Percentiles rank a stretch among this genome's conserved stretches.
These are phyloP conservation scores for Sarcophaga subvicina DNA, from an alignment of 2,888 invertebrate genomes.

Conservation along the genomic window DNA sequence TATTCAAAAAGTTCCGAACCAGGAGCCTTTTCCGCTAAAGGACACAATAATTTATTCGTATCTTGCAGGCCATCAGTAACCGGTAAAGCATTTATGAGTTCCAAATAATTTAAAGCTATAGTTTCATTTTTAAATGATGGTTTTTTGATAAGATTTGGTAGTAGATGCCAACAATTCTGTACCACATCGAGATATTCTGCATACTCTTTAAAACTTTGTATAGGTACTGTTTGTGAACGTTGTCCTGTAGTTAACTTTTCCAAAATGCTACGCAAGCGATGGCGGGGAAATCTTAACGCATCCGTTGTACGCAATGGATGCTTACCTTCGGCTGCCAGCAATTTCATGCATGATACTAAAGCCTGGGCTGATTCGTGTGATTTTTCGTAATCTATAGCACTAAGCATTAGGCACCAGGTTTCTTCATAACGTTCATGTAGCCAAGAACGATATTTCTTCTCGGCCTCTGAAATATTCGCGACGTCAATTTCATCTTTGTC, in stretches of 20 bases:
- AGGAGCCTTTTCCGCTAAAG: conserved; percentile 74
- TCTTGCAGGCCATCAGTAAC: conserved; percentile 78
- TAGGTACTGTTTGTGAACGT: conserved; percentile 83
- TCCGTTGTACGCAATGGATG: conserved; percentile 83
- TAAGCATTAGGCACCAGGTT: conserved; percentile 84
- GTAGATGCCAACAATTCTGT: conserved; percentile 86
- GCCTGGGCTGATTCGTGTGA: conserved; percentile 84
- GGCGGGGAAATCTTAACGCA: conserved; percentile 85
- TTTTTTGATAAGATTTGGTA: conserved; percentile 84
- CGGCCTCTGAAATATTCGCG: conserved; percentile 83
- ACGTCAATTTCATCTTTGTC: conserved; percentile 80
- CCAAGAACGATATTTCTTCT: conserved; percentile 87
- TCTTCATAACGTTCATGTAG: conserved; percentile 87
- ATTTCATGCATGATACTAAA: conserved; percentile 88
- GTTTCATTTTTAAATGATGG: conserved; percentile 82
- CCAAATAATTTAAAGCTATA: conserved; percentile 86
- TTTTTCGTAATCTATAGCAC: conserved; percentile 84
- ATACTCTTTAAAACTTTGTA: conserved; percentile 89
- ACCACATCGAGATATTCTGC: conserved; percentile 89
- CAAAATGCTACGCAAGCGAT: conserved; percentile 86
- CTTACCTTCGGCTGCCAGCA: conserved; percentile 88
- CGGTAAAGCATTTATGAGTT: conserved; percentile 84
- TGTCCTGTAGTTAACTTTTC: conserved; percentile 85
- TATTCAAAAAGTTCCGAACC: conserved; percentile 83
- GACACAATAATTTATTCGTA: conserved; percentile 80